These are phyloP conservation scores for Grallaria varia DNA, from an alignment of 2,113 vertebrate genomes.

Conservation along the genomic window DNA sequence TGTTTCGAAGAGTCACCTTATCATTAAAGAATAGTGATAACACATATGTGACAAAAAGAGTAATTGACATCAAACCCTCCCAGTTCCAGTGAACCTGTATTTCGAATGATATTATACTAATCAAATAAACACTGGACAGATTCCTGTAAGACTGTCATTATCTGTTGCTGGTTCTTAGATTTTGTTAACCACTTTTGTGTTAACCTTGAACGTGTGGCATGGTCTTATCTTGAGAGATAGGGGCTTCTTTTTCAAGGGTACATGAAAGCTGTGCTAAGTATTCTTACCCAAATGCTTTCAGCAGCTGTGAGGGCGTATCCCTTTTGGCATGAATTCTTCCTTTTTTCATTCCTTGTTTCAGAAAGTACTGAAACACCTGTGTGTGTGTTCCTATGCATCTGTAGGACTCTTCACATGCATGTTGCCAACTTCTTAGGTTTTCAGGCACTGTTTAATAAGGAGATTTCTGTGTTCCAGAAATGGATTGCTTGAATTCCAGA, in stretches of 20 bases:
- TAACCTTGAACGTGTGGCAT: background rate
- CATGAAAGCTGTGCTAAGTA: background rate
- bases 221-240: background rate
- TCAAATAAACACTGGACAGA: background rate
- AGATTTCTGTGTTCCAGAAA: background rate
- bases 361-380: background rate
- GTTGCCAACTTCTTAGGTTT: background rate
- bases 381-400: background rate
- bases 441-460: background rate
- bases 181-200: background rate
- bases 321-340: background rate
- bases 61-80: background rate
- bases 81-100: background rate
- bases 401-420: background rate
- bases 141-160: background rate
- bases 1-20: background rate
- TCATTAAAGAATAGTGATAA: background rate
- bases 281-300: background rate
- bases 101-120: background rate
- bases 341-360: background rate
- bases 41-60: background rate
- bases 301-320: background rate
- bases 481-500: background rate
- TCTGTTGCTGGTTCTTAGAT: background rate
- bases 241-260: background rate